Base-by-base conservation (phyloP, 1,140 invertebrate genomes). In the Oncopodura yosiiana region DNA sequence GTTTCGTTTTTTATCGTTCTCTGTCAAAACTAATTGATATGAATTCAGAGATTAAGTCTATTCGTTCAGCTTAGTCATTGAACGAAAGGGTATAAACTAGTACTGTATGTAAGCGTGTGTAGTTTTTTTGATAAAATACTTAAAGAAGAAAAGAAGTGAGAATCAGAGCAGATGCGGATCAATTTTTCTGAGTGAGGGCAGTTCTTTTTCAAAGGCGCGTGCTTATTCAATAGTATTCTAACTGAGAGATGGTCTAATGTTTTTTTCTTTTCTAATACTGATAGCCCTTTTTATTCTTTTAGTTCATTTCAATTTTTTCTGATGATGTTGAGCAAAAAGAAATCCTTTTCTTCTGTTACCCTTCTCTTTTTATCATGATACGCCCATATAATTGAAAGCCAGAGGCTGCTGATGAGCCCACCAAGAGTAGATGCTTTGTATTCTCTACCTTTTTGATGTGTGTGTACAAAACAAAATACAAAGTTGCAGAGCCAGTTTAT, bases 301-400 rank as follows among this genome's bases (percentile, higher is more conserved):
- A 5, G 24, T 11, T n/a, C 16, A 26, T 3, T 43, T 34, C 14
- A 34, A 34, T 14, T 34, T 8, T 6, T 8, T 6, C 23, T 4
- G 18, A 19, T 9, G 11, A 19, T 43, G 19, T 11, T 5, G 36
- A 30, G 32, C 39, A 30, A 30, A 52, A 27, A 12, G 37, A 23
- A 26, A 43, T 21, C 19, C 23, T 21, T 50, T 26, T 49, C 36
- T 5, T 16, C 4, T 16, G 12, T 39, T 37, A 23, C 49, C 26
- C 37, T 27, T 37, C 49, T 50, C 49, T 50, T 44, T 52, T 52
- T 52, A 52, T 52, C 50, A 52, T 36, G 50, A 52, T 52, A 52
- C 50, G 50, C 50, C 50, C 50, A 52, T 52, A 41, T 52, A 52
- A 52, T 52, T 52, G 50, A 52, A 52, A 52, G 50, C 50, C 50